These are phyloP conservation scores for Apoda limacodes DNA, from an alignment of 2,888 invertebrate species.

Conservation along the genomic window DNA sequence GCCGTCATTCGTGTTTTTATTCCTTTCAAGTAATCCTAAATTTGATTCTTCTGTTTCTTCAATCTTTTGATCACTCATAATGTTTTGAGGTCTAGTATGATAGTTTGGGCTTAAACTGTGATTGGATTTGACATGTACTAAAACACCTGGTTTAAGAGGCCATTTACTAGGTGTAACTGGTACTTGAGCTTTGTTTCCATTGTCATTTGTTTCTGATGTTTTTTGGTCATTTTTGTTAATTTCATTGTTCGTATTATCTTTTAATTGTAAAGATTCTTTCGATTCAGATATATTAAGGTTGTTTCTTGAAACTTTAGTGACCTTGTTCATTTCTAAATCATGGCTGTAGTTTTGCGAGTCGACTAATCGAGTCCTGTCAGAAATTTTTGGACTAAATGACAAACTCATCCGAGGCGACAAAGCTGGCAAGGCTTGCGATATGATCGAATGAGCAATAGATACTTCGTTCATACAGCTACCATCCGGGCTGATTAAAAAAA, in stretches of 20 bases:
- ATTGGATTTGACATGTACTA: constrained; percentile 88
- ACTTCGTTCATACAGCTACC: constrained; percentile 66
- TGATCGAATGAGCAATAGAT: constrained; percentile 66
- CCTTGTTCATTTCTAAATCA: constrained; percentile 47
- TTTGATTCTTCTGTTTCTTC: constrained; percentile 31
- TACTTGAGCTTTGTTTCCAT: constrained; percentile 37
- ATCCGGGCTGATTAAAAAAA: constrained; percentile 51
- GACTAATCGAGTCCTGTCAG: constrained; percentile 58
- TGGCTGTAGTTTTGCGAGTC: constrained; percentile 36
- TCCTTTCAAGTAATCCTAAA: constrained; percentile 55
- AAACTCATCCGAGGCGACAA: constrained; percentile 55
- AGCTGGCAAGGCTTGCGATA: constrained; percentile 65
- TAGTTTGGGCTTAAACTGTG: constrained; percentile 75
- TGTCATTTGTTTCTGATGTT: constrained; percentile 29
- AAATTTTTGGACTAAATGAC: constrained; percentile 57
- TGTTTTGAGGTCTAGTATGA: constrained; percentile 46
- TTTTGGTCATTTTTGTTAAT: constrained; percentile 32
- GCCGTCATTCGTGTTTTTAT: constrained; percentile 28
- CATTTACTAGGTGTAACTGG: constrained; percentile 75
- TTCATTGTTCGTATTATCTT: constrained; percentile 29
- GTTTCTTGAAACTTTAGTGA: constrained; percentile 32
- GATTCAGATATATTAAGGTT: constrained; percentile 25
- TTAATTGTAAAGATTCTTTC: constrained; percentile 35
- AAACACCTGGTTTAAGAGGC: constrained; percentile 89
- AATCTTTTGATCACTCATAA: constrained; percentile 18